These are phyloP conservation scores for Umimayanthus chanpuru DNA, from an alignment of 92 coral and sea anemone species.

Conservation along the genomic window DNA sequence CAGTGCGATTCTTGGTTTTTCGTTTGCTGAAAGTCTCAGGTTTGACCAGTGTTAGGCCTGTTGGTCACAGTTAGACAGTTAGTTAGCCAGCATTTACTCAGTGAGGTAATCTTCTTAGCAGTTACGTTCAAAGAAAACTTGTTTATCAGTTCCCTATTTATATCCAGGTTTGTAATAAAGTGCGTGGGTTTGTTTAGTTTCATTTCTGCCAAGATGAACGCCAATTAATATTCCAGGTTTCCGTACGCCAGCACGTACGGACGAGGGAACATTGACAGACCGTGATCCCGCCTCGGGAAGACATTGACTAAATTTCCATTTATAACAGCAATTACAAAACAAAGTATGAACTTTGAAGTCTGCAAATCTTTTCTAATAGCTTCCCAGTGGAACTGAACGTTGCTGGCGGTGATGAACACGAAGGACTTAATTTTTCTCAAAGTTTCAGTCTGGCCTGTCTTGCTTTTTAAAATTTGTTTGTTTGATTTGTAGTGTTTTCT, in stretches of 20 bases:
- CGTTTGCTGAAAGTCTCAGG: background rate
- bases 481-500: conserved; percentile 4
- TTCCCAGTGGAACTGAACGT: background rate
- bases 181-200: conserved; percentile 10
- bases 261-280: background rate
- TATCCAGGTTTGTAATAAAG: background rate
- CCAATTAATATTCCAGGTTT: background rate
- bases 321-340: background rate
- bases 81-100: conserved; percentile 2
- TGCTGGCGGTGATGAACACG: background rate
- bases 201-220: background rate
- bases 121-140: background rate
- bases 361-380: too few species aligned
- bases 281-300: background rate
- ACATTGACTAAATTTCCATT: background rate
- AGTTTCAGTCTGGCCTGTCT: background rate
- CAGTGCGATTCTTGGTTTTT: background rate
- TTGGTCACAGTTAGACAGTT: conserved; percentile 6
- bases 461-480: background rate
- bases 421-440: background rate
- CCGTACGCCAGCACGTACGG: conserved; percentile 20
- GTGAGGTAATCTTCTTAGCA: background rate
- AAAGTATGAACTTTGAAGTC: background rate
- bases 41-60: background rate
- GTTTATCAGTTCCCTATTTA: background rate